Percentiles rank a stretch among this genome's conserved stretches.
Conservation (phyloP, 2,888 invertebrate species). For the Calameuta idolon region DNA sequence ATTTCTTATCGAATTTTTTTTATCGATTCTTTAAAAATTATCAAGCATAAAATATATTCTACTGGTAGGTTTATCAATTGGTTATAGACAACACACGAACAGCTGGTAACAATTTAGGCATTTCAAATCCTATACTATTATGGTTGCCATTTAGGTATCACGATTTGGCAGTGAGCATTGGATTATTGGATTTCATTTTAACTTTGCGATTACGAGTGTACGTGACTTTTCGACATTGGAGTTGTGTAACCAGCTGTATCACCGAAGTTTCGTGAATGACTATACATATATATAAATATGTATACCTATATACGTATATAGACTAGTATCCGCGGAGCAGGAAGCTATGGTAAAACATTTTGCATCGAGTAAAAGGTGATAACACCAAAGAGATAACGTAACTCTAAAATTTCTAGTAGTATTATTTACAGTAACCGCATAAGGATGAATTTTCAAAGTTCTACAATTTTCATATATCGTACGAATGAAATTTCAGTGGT, state of each 20-base stretch:
- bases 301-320: not conserved
- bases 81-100: not conserved
- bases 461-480: not conserved
- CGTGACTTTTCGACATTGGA: slow-evolving; percentile 15
- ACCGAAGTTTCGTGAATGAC: not conserved
- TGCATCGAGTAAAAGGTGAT: not conserved
- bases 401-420: not conserved
- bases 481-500: not conserved
- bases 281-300: not conserved
- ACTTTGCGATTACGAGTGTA: slow-evolving; percentile 13
- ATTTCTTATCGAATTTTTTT: not conserved
- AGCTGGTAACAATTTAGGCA: not conserved
- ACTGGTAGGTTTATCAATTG: not conserved
- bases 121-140: not conserved
- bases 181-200: slow-evolving; percentile 19
- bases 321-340: not conserved
- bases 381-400: not conserved
- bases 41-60: not conserved
- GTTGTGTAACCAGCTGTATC: not conserved
- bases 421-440: not conserved
- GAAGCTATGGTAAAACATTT: not conserved
- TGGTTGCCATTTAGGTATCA: not conserved
- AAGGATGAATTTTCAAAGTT: not conserved
- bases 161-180: not conserved
- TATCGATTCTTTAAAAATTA: not conserved